phyloP scores from a whole-genome alignment of 2,888 invertebrate species.

The Dolichomitus sp. region DNA sequence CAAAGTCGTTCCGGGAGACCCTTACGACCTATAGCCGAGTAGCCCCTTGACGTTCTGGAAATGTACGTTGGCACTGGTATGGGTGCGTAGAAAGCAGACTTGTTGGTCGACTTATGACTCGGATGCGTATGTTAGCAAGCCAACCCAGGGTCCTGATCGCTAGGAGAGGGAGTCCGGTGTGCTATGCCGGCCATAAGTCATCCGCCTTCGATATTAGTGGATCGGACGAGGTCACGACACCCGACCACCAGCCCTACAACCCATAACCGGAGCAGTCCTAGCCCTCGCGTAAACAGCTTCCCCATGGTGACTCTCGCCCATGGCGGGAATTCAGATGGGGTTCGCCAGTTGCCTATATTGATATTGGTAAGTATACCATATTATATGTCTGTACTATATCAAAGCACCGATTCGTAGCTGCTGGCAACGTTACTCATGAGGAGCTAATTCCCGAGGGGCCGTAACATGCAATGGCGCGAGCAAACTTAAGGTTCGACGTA shows the following conservation, averaged over 20 bases:
- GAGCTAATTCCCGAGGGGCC: constrained; percentile 58
- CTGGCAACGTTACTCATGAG: constrained; percentile 59
- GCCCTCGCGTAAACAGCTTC: constrained; percentile 26
- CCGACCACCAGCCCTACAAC: constrained; percentile 55
- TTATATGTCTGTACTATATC: constrained; percentile 59
- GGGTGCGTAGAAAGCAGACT: constrained; percentile 19
- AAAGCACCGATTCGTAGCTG: constrained; percentile 57
- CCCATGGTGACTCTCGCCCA: constrained; percentile 54
- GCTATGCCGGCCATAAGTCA: constrained; percentile 78
- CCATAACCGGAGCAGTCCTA: constrained; percentile 40
- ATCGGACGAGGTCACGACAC: constrained; percentile 68
- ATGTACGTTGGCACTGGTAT: constrained; percentile 31
- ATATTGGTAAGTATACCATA: constrained; percentile 68
- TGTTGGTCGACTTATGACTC: constrained; percentile 38
- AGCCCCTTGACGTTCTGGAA: constrained; percentile 47
- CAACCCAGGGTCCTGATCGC: constrained; percentile 39
- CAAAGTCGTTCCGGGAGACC: constrained; percentile 60
- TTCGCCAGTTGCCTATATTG: constrained; percentile 79
- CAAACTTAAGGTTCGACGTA: constrained; percentile 42
- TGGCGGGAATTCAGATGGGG: constrained; percentile 47
- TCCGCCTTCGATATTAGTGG: constrained; percentile 82
- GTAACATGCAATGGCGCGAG: constrained; percentile 34
- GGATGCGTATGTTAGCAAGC: constrained; percentile 49
- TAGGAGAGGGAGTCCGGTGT: constrained; percentile 32
- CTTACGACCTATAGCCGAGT: constrained; percentile 51